phyloP scores from a whole-genome alignment of 2,797 vertebrate species.

The Aphelocoma californica region DNA sequence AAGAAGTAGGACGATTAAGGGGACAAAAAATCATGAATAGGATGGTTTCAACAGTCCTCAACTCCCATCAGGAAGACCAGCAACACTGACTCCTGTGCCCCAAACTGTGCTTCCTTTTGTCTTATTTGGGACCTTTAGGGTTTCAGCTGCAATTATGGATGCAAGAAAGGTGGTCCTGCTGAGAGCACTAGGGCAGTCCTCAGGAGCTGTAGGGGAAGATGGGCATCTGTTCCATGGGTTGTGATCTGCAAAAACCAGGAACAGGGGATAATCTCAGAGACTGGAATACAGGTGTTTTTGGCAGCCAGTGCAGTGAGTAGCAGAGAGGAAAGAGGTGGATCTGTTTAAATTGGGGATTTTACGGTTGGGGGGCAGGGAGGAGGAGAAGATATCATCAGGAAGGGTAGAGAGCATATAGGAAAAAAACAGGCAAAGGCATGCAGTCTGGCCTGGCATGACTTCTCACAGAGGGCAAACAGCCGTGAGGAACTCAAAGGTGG shows the following conservation, averaged over 20 bases:
- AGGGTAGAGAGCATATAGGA: neutral
- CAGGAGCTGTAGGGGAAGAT: neutral
- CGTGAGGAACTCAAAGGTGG: neutral
- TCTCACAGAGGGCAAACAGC: neutral
- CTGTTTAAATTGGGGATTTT: neutral
- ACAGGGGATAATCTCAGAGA: neutral
- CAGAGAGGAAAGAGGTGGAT: neutral
- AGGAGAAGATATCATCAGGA: neutral
- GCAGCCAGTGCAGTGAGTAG: neutral
- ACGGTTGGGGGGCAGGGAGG: neutral
- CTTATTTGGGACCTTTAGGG: neutral
- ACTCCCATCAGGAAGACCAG: neutral
- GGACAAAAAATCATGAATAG: neutral
- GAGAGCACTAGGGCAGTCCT: neutral
- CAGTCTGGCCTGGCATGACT: accelerated
- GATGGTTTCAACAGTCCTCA: neutral
- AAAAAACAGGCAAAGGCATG: neutral
- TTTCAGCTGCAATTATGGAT: neutral
- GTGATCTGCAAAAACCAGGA: neutral
- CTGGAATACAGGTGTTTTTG: accelerated
- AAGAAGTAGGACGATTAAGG: neutral
- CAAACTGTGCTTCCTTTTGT: neutral
- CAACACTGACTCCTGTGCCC: neutral
- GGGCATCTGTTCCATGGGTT: accelerated
- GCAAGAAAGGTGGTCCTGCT: neutral